These are phyloP conservation scores for Patiria pectinifera DNA, from an alignment of 53 echinoderm and acorn worm species.

Conservation along the genomic window DNA sequence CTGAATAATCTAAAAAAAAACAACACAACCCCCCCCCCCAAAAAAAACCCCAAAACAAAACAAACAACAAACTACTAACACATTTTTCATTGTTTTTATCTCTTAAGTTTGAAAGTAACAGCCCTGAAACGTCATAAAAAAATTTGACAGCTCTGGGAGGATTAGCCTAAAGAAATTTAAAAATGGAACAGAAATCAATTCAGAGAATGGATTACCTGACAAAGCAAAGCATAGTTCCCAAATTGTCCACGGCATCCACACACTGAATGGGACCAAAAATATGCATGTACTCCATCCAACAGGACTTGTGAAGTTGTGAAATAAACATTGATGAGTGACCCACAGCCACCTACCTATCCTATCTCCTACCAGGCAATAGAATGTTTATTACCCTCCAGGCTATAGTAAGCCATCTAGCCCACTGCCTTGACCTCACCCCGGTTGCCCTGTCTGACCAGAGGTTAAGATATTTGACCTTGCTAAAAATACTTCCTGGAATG, in stretches of 20 bases:
- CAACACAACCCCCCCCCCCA: too few species aligned
- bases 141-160: neutral
- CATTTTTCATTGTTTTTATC: too few species aligned
- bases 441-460: slow-evolving; percentile 1
- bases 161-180: neutral
- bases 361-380: neutral
- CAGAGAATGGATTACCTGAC: neutral
- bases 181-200: neutral
- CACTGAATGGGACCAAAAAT: neutral
- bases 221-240: neutral
- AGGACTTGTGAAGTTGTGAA: neutral
- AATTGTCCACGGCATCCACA: neutral
- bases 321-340: neutral
- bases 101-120: too few species aligned
- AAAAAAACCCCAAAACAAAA: too few species aligned
- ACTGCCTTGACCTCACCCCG: neutral
- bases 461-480: slow-evolving; percentile 27
- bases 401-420: neutral
- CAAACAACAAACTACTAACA: too few species aligned
- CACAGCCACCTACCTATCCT: neutral
- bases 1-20: too few species aligned
- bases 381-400: neutral
- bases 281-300: neutral
- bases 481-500: slow-evolving; percentile 13
- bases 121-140: neutral